These are phyloP conservation scores for Habrosyne pyritoides DNA, from an alignment of 2,888 invertebrate species.

Conservation along the genomic window DNA sequence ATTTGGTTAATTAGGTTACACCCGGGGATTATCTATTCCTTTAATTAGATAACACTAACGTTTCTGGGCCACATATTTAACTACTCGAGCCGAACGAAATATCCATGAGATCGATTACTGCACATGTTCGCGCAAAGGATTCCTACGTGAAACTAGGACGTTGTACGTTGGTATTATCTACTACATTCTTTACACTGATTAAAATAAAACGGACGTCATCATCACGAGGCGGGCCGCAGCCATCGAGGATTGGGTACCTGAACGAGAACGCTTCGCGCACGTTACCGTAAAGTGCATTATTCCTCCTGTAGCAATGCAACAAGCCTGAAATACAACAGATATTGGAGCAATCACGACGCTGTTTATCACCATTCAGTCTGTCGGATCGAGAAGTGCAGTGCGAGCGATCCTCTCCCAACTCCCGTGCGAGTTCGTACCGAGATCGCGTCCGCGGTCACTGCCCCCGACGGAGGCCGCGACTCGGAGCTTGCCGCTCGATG, in stretches of 20 bases:
- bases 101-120: background rate
- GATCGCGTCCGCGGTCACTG: constrained; percentile 64
- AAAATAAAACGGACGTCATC: constrained; percentile 29
- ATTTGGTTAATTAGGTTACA: background rate
- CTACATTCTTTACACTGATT: constrained; percentile 4
- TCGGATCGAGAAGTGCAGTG: constrained; percentile 5
- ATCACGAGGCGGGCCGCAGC: constrained; percentile 27
- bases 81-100: background rate
- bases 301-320: background rate
- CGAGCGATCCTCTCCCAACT: constrained; percentile 27
- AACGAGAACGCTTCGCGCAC: background rate
- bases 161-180: background rate
- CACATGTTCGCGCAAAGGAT: background rate
- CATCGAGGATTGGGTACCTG: background rate
- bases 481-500: constrained; percentile 12
- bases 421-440: constrained; percentile 34
- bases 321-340: background rate
- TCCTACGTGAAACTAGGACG: background rate
- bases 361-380: constrained; percentile 2
- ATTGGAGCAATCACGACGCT: background rate
- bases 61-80: background rate
- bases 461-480: constrained; percentile 42
- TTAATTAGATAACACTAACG: background rate
- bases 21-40: background rate
- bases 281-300: background rate